These are phyloP conservation scores for Mylabris phalerata DNA, from an alignment of 1,140 invertebrate genomes.

Conservation along the genomic window DNA sequence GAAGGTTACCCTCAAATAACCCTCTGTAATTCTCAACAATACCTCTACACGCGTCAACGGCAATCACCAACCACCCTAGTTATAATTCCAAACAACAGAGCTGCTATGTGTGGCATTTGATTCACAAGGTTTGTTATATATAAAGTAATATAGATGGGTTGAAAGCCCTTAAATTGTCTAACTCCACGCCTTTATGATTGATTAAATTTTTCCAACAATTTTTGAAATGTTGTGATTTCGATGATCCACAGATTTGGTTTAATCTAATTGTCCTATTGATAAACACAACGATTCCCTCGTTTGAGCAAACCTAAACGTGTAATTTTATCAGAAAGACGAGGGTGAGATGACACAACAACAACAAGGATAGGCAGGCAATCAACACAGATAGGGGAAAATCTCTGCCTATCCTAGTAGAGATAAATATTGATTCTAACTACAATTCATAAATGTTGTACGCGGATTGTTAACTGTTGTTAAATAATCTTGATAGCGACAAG, in stretches of 20 bases:
- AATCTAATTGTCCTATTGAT: conserved; percentile 11
- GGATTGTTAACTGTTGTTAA: too few relatives aligned
- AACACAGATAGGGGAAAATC: neutral
- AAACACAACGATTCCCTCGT: conserved; percentile 8
- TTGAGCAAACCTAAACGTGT: conserved; percentile 13
- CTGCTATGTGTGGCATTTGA: conserved; percentile 14
- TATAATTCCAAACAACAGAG: conserved; percentile 16
- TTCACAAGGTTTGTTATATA: conserved; percentile 8
- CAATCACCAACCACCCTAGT: conserved; percentile 17
- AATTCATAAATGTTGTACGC: too few relatives aligned
- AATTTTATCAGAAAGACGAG: conserved; percentile 7
- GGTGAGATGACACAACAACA: neutral
- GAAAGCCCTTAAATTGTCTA: neutral
- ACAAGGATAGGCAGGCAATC: conserved; percentile 3
- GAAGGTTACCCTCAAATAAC: neutral
- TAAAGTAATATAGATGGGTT: neutral
- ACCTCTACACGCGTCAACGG: conserved; percentile 16
- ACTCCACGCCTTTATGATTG: conserved; percentile 1
- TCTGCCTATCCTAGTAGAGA: too few relatives aligned
- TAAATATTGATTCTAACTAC: too few relatives aligned
- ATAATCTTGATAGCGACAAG: conserved; percentile 4
- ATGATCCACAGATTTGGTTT: neutral
- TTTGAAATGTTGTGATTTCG: neutral
- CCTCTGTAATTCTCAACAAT: conserved; percentile 6
- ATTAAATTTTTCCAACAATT: conserved; percentile 3